These are phyloP conservation scores for Trisateles emortualis DNA, from an alignment of 2,888 invertebrate species.

Conservation along the genomic window DNA sequence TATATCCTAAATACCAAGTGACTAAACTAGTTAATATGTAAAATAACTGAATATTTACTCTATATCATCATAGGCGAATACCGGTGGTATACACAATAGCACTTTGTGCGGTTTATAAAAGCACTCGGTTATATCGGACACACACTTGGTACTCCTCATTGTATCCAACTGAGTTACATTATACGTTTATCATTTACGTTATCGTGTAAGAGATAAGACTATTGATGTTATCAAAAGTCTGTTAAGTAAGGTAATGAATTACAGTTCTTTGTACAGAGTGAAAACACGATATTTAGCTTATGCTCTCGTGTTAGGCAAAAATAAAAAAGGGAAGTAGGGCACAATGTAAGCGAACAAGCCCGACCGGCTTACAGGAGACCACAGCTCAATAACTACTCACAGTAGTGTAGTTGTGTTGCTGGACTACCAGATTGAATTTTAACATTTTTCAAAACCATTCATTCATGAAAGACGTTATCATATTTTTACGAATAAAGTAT, in stretches of 20 bases:
- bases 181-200: slow-evolving; percentile 40
- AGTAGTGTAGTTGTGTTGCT: no score
- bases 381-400: no score
- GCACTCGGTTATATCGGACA: slow-evolving; percentile 68
- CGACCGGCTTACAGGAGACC: no score
- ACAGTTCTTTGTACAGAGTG: neutral
- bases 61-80: slow-evolving; percentile 53
- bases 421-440: no score
- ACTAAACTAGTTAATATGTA: neutral
- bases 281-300: no score
- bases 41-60: slow-evolving; percentile 64
- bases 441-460: no score
- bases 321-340: no score
- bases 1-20: neutral
- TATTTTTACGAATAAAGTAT: no score
- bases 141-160: slow-evolving; percentile 62
- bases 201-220: slow-evolving; percentile 44
- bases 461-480: no score
- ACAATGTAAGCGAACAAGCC: no score
- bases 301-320: neutral
- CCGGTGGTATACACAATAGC: slow-evolving; percentile 62
- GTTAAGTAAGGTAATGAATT: slow-evolving; percentile 23
- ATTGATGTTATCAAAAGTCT: slow-evolving; percentile 42
- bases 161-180: slow-evolving; percentile 37
- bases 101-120: slow-evolving; percentile 65